phyloP scores from a whole-genome alignment of 92 coral and sea anemone genomes.

The Metridium senile region DNA sequence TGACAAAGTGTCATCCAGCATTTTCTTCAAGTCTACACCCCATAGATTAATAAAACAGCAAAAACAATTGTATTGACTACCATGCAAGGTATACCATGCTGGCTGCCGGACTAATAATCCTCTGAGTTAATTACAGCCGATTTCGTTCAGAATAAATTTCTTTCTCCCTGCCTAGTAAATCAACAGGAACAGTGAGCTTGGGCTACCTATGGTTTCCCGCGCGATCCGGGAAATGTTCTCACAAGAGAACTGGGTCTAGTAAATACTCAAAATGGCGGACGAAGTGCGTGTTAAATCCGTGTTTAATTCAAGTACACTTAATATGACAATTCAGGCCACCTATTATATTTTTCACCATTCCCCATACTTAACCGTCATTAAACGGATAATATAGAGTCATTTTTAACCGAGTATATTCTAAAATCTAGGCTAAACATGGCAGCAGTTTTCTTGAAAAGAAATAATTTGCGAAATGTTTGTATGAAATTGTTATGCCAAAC shows the following conservation, averaged over 20 bases:
- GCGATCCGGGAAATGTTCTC: neutral
- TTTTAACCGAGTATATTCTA: constrained; percentile 24
- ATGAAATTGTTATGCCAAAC: neutral
- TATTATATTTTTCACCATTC: too few relatives aligned
- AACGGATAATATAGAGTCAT: constrained; percentile 36
- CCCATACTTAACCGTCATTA: neutral
- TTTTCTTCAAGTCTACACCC: too few relatives aligned
- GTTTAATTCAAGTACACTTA: neutral
- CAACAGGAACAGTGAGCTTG: too few relatives aligned
- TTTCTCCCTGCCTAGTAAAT: too few relatives aligned
- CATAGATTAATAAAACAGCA: too few relatives aligned
- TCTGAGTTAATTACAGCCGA: too few relatives aligned
- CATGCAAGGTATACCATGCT: too few relatives aligned
- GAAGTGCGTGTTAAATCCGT: neutral
- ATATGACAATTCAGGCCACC: neutral
- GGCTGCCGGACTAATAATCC: too few relatives aligned
- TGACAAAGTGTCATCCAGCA: too few relatives aligned
- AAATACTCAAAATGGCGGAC: neutral
- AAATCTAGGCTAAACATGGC: constrained; percentile 14
- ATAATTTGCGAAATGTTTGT: neutral
- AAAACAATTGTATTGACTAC: neutral
- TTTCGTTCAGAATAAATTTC: too few relatives aligned
- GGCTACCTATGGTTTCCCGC: neutral
- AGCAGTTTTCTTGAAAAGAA: neutral
- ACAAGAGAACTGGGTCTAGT: constrained; percentile 14